phyloP scores from a whole-genome alignment of 2,888 invertebrate species.

The Globia sparganii region DNA sequence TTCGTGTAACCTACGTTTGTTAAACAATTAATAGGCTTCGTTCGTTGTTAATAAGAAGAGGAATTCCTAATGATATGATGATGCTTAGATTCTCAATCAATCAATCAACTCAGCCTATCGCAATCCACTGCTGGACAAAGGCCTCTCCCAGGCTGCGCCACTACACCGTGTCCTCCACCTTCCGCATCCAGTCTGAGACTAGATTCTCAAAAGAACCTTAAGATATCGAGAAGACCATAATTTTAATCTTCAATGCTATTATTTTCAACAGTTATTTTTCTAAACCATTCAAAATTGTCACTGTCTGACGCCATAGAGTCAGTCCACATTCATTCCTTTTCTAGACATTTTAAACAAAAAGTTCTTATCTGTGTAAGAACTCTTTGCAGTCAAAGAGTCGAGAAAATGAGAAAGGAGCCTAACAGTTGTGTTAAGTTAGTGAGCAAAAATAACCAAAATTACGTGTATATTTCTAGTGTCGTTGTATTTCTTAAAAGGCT shows the following conservation, averaged over 20 bases:
- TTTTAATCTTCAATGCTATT: not conserved
- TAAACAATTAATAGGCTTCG: not conserved
- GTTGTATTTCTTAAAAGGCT: conserved; percentile 50
- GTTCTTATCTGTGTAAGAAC: not conserved
- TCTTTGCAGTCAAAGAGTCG: conserved; percentile 37
- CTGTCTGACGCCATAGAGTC: not conserved
- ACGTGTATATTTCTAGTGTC: conserved; percentile 43
- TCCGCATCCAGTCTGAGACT: not conserved
- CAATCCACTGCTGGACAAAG: not conserved
- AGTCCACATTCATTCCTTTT: not conserved
- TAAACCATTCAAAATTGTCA: not conserved
- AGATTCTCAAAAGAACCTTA: not conserved
- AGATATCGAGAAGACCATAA: not conserved
- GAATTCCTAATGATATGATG: not conserved
- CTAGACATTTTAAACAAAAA: conserved; percentile 10
- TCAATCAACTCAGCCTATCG: not conserved
- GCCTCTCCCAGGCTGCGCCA: not conserved
- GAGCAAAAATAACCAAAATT: conserved; percentile 41
- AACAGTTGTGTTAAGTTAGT: conserved; percentile 5
- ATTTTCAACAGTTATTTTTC: not conserved
- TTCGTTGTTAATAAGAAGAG: not conserved
- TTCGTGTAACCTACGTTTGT: not conserved
- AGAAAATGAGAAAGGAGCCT: conserved; percentile 41
- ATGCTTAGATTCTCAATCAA: not conserved
- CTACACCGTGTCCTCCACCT: not conserved